Conservation (phyloP, 2,888 invertebrate genomes). For the Cheilosia impressa region DNA sequence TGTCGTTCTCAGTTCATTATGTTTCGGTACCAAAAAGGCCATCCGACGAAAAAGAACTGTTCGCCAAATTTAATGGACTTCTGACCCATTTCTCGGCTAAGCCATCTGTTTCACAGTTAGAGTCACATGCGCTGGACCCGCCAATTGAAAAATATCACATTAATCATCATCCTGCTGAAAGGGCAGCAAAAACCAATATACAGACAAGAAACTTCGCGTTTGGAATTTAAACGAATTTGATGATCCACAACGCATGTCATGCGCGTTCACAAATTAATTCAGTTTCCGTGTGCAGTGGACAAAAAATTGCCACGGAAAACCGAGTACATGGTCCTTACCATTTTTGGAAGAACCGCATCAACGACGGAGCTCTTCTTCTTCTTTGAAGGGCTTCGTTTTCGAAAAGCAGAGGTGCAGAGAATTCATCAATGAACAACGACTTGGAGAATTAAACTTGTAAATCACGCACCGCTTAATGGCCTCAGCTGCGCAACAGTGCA, state of each 20-base stretch:
- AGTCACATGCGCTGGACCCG: not conserved
- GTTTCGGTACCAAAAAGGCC: conserved; percentile 53
- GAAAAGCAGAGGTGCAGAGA: conserved; percentile 9
- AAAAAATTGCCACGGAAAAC: conserved; percentile 48
- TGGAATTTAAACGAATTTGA: conserved; percentile 60
- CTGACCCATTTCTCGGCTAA: conserved; percentile 60
- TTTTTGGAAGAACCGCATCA: conserved; percentile 62
- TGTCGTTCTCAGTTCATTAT: conserved; percentile 57
- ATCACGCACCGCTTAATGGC: conserved; percentile 71
- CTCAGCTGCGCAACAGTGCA: conserved; percentile 10
- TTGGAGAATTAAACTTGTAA: conserved; percentile 72
- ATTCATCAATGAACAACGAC: conserved; percentile 74
- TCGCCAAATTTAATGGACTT: conserved; percentile 73
- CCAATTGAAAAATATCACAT: conserved; percentile 69
- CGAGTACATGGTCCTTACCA: conserved; percentile 54
- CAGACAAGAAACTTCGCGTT: not conserved
- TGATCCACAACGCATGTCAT: conserved; percentile 57
- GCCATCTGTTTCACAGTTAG: conserved; percentile 60
- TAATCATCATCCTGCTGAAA: conserved; percentile 56
- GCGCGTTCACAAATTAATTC: conserved; percentile 58
- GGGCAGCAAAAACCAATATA: not conserved
- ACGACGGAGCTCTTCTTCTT: not conserved
- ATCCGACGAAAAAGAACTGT: conserved; percentile 33
- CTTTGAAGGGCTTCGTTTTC: conserved; percentile 53
- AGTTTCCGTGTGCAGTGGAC: conserved; percentile 12